A percentile compares a stretch with the other conserved stretches of the same genome.
These are phyloP conservation scores for Andrena marginata DNA, from an alignment of 2,888 invertebrate genomes.

Conservation along the genomic window DNA sequence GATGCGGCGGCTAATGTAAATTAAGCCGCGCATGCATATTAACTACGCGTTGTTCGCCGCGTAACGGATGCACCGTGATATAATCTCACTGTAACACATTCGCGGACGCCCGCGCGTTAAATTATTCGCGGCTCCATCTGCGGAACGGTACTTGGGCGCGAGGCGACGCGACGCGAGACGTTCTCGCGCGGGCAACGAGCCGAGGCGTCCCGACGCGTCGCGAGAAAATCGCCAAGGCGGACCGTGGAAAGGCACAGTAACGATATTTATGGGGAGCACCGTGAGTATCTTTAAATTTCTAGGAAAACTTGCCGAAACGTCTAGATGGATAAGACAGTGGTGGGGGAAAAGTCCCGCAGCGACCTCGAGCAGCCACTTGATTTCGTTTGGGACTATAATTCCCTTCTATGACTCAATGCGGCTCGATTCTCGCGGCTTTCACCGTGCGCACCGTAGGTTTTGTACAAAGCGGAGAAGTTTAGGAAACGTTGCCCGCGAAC, in stretches of 20 bases:
- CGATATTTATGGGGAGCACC: not conserved
- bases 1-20: constrained; percentile 75
- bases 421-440: not conserved
- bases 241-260: not conserved
- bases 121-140: constrained; percentile 69
- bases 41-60: constrained; percentile 77
- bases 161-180: constrained; percentile 19
- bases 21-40: constrained; percentile 81
- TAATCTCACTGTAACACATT: constrained; percentile 75
- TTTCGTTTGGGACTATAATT: no score
- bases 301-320: not conserved
- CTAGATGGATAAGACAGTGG: no score
- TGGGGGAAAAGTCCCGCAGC: no score
- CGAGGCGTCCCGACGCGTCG: not conserved
- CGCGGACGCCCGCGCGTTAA: constrained; percentile 59
- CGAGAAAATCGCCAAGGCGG: constrained; percentile 17
- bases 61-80: constrained; percentile 76
- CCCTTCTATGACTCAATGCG: no score
- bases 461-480: not conserved
- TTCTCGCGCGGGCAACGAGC: not conserved
- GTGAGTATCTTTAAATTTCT: not conserved
- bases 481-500: constrained; percentile 30
- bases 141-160: constrained; percentile 65
- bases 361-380: no score
- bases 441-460: not conserved